phyloP scores from a whole-genome alignment of 2,113 vertebrate species.

The Jacana jacana region DNA sequence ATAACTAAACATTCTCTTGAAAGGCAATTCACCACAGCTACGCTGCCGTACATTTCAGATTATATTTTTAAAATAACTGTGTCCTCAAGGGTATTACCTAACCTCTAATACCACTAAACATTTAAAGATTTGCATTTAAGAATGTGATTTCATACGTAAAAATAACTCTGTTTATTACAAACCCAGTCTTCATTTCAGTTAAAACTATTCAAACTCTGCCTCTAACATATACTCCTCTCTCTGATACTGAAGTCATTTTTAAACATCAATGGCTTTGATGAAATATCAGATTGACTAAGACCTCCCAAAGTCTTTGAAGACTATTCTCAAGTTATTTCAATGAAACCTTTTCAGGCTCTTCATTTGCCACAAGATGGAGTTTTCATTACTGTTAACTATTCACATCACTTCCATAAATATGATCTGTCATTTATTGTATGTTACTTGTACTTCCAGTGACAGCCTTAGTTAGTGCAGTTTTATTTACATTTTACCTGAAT shows the following conservation, averaged over 20 bases:
- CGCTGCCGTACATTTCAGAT: constrained; percentile 53
- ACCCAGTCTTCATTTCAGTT: not conserved
- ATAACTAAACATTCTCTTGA: constrained; percentile 44
- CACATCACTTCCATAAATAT: not conserved
- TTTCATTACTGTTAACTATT: not conserved
- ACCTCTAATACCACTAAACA: not conserved
- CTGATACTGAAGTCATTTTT: not conserved
- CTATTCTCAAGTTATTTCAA: not conserved
- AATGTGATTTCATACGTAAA: constrained; percentile 7
- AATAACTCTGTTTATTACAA: not conserved
- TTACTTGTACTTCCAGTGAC: not conserved
- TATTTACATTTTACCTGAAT: not conserved
- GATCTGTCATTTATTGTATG: not conserved
- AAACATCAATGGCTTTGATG: not conserved
- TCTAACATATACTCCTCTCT: not conserved
- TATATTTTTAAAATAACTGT: constrained; percentile 39
- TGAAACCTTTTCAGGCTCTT: not conserved
- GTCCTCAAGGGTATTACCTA: constrained; percentile 52
- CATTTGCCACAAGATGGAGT: not conserved
- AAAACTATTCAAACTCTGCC: not conserved
- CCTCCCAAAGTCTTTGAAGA: not conserved
- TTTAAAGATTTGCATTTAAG: constrained; percentile 8
- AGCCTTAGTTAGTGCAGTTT: not conserved
- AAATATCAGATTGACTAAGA: not conserved
- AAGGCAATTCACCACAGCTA: constrained; percentile 57